Percentiles rank a stretch among this genome's conserved stretches.
phyloP scores from a whole-genome alignment of 2,113 vertebrate species.

The Scomber japonicus region DNA sequence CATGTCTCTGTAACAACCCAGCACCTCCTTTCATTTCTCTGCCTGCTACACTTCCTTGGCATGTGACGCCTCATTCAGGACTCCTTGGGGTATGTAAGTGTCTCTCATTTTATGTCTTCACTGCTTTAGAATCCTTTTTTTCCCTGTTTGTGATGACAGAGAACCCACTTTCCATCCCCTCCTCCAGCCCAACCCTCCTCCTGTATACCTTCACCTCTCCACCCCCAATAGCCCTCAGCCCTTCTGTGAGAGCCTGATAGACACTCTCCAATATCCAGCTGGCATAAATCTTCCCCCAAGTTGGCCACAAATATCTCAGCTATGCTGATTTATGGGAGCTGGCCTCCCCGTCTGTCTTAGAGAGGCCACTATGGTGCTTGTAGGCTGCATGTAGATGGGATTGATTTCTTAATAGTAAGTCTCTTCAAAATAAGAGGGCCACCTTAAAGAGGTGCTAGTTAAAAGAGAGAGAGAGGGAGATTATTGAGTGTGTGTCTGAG shows the following conservation, averaged over 20 bases:
- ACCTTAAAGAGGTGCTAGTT: slow-evolving; percentile 28
- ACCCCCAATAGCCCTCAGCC: slow-evolving; percentile 32
- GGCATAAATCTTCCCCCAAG: slow-evolving; percentile 86
- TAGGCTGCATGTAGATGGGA: slow-evolving; percentile 71
- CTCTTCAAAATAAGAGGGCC: slow-evolving; percentile 72
- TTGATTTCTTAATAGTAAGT: slow-evolving; percentile 78
- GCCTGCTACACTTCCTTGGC: slow-evolving; percentile 6
- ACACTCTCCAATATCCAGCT: slow-evolving; percentile 83
- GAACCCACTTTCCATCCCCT: not conserved
- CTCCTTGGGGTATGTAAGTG: not conserved
- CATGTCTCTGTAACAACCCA: slow-evolving; percentile 43
- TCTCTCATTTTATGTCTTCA: not conserved
- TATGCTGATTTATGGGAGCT: slow-evolving; percentile 86
- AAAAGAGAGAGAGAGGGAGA: slow-evolving; percentile 29
- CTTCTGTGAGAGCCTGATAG: slow-evolving; percentile 75
- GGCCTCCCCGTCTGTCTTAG: slow-evolving; percentile 30
- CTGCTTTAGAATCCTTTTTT: not conserved
- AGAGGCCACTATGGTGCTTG: slow-evolving; percentile 64
- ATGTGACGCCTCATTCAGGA: not conserved
- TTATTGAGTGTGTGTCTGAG: slow-evolving; percentile 35
- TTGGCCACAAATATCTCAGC: slow-evolving; percentile 87
- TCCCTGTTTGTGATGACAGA: slow-evolving; percentile 17
- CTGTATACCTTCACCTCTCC: slow-evolving; percentile 45
- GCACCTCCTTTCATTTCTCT: slow-evolving; percentile 26
- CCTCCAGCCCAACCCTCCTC: slow-evolving; percentile 30